Base-by-base conservation (phyloP, 2,888 invertebrate genomes). In the Tortricodes alternella region DNA sequence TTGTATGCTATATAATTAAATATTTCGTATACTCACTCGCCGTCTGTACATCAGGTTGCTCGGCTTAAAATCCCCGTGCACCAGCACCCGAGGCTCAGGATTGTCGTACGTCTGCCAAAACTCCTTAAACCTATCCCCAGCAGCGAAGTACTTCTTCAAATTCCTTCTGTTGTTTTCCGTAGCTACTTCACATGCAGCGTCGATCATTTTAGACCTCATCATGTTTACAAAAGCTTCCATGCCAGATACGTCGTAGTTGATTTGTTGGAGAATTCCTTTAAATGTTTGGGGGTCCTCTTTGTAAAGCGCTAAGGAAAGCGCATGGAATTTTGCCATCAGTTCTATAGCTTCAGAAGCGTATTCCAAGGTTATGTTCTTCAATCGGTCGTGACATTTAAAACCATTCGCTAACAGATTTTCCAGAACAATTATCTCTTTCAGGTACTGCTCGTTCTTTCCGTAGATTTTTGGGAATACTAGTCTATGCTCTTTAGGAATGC, bases 331-430 rank as follows among this genome's bases (percentile, higher is more conserved):
- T 2, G 55, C 48, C 7, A 55, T 11, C 13, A 16, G 15, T 24
- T 55, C 55, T 7, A 35, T 23, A 11, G 34, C 24, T 37, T 27
- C 49, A 7, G 55, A 34, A 11, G 55, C 55, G 15, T 55, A 49
- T 8, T 48, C 27, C 35, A 24, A 55, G 3, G 41, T 35, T 2
- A 55, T 39, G 18, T 7, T 11, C 23, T 39, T 53, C 1, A 46
- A 24, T 11, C 46, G 29, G 11, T 46, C 46, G n/a, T 8, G 32
- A 15, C 32, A 16, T 9, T n/a, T 13, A 7, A 39, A 53, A 2
- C 53, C 53, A 39, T 27, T 21, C 16, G 32, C n/a, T 8, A 39
- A 9, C 9, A 53, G 13, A 15, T 53, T 53, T n/a, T 46, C 53
- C 46, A 46, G 39, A 11, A 53, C 46, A 8, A 46, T 13, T 1